Evolutionary conservation across 2,888 invertebrate genomes (phyloP).

Genomic region (Perdita meconis): DNA sequence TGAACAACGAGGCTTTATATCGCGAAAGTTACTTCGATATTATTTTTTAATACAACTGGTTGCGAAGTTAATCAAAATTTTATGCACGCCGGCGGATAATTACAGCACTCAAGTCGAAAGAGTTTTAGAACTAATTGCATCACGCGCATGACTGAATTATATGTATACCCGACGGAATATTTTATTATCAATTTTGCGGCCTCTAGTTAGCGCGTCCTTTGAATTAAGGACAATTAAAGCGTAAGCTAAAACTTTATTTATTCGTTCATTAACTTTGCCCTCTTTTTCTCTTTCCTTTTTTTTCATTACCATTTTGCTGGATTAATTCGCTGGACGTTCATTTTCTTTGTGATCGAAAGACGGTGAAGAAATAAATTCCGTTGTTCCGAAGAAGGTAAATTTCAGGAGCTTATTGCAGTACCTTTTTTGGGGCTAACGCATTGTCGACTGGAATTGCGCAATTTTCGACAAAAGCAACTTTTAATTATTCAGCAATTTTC

Average conservation of each 20-base stretch:
- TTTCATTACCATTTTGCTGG: neutral
- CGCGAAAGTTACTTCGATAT: constrained; percentile 32
- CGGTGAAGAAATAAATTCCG: constrained; percentile 8
- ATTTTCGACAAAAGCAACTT: constrained; percentile 58
- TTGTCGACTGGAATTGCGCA: constrained; percentile 24
- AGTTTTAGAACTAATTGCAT: constrained; percentile 58
- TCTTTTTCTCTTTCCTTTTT: neutral
- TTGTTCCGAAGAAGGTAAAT: constrained; percentile 14
- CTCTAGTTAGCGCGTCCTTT: constrained; percentile 43
- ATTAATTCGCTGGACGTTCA: neutral
- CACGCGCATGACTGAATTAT: constrained; percentile 48
- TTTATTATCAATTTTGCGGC: constrained; percentile 49
- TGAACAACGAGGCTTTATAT: constrained; percentile 16
- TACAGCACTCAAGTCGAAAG: constrained; percentile 51
- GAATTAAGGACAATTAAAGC: constrained; percentile 47
- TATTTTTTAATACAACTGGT: constrained; percentile 37
- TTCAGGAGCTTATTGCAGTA: constrained; percentile 9
- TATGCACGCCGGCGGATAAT: constrained; percentile 44
- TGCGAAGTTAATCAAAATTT: constrained; percentile 49
- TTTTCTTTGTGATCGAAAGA: neutral
- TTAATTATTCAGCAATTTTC: constrained; percentile 64
- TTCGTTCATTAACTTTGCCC: neutral
- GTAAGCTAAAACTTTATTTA: constrained; percentile 18
- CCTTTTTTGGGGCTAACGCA: constrained; percentile 24
- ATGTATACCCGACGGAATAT: constrained; percentile 43